A percentile compares a stretch with the other conserved stretches of the same genome.
These are phyloP conservation scores for Danaus melanippus DNA, from an alignment of 1,140 invertebrate species.

Conservation along the genomic window DNA sequence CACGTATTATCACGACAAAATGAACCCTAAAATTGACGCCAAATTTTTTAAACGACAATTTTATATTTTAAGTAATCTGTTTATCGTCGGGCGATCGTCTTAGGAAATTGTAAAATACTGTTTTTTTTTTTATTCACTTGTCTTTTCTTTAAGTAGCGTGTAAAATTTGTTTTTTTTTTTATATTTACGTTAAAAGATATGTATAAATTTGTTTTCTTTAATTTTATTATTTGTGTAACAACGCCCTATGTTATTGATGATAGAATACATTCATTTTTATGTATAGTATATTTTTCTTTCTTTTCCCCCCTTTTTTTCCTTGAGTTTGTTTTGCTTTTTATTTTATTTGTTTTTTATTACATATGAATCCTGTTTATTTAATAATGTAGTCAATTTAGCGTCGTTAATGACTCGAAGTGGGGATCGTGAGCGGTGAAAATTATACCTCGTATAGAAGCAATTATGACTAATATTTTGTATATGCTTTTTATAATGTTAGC, in stretches of 20 bases:
- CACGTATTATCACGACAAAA: slow-evolving; percentile 30
- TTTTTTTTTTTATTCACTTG: slow-evolving; percentile 37
- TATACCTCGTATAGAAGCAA: slow-evolving; percentile 8
- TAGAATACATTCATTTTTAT: slow-evolving; percentile 72
- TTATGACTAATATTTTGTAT: slow-evolving; percentile 5
- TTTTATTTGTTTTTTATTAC: no score
- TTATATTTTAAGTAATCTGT: slow-evolving; percentile 37
- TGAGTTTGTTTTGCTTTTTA: slow-evolving; percentile 15
- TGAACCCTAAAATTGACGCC: slow-evolving; percentile 53
- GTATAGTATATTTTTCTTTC: slow-evolving; percentile 64
- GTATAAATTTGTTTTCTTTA: slow-evolving; percentile 70
- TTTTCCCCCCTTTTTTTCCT: slow-evolving; percentile 40
- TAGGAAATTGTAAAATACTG: slow-evolving; percentile 62
- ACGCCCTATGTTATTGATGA: slow-evolving; percentile 70
- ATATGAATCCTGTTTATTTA: slow-evolving; percentile 7
- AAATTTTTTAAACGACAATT: slow-evolving; percentile 54
- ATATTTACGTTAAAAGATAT: slow-evolving; percentile 68
- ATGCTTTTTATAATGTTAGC: slow-evolving; percentile 15
- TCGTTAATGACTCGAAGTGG: slow-evolving; percentile 7
- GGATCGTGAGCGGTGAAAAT: slow-evolving; percentile 4
- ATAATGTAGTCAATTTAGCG: slow-evolving; percentile 34
- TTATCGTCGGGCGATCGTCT: slow-evolving; percentile 42
- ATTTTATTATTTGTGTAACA: slow-evolving; percentile 70
- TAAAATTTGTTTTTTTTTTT: slow-evolving; percentile 68
- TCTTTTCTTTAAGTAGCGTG: slow-evolving; percentile 53